Evolutionary conservation across 2,797 vertebrate genomes (phyloP).

Genomic region (Helicolenus hilgendorfi): DNA sequence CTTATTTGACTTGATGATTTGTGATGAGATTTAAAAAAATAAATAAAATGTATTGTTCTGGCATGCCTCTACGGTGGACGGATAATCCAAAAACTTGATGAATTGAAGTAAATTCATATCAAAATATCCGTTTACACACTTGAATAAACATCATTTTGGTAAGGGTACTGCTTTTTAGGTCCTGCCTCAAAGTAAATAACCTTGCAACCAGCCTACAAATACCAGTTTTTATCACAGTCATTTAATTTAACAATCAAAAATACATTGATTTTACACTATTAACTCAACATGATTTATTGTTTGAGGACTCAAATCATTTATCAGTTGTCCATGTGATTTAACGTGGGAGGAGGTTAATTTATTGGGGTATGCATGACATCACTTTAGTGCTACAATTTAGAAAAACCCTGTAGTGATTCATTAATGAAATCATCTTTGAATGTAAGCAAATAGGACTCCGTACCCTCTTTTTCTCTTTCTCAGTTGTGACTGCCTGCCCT

Average conservation of each 20-base stretch:
- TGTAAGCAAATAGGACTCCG: neutral
- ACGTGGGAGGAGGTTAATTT: neutral
- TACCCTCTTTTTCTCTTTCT: neutral
- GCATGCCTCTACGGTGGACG: too few species aligned
- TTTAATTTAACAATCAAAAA: neutral
- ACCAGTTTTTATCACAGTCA: neutral
- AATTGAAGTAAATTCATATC: too few species aligned
- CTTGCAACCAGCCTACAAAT: neutral
- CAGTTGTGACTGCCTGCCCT: conserved; percentile 57
- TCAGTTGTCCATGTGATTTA: neutral
- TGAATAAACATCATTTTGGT: too few species aligned
- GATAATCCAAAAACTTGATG: too few species aligned
- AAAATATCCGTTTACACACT: too few species aligned
- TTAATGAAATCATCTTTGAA: neutral
- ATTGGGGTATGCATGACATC: neutral
- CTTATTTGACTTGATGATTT: too few species aligned
- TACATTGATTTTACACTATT: neutral
- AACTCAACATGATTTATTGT: neutral
- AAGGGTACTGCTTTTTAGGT: neutral
- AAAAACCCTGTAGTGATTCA: neutral
- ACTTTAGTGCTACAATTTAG: neutral
- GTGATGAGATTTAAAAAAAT: too few species aligned
- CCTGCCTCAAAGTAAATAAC: neutral
- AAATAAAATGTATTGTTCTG: too few species aligned
- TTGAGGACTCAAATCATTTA: neutral